phyloP scores from a whole-genome alignment of 2,888 invertebrate species.

The Drosophila robusta region DNA sequence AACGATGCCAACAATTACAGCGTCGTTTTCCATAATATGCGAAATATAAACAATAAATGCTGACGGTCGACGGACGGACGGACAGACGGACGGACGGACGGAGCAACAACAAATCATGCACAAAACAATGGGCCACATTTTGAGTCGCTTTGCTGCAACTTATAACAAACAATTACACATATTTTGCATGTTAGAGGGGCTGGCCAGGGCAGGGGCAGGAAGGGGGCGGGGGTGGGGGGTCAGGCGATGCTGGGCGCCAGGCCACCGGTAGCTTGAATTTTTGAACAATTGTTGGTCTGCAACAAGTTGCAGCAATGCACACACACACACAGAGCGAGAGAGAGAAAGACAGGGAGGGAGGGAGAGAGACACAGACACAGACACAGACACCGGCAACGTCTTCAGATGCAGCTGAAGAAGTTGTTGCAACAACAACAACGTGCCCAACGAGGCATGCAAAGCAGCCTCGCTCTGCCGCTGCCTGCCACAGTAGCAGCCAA shows the following conservation, averaged over 20 bases:
- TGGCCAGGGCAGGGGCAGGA: not conserved
- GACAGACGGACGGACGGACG: not conserved
- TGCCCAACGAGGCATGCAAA: conserved; percentile 79
- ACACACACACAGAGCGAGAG: conserved; percentile 19
- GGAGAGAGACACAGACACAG: conserved; percentile 1
- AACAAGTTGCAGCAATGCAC: conserved; percentile 69
- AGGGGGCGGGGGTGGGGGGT: not conserved
- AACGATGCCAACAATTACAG: conserved; percentile 59
- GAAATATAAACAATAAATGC: conserved; percentile 79
- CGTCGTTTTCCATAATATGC: conserved; percentile 72
- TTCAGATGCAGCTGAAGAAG: conserved; percentile 72
- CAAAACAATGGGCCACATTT: conserved; percentile 83
- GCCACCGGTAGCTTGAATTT: conserved; percentile 60
- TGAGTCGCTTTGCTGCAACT: conserved; percentile 73
- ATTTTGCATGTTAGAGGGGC: conserved; percentile 70
- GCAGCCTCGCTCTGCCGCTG: conserved; percentile 13
- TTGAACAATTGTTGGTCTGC: conserved; percentile 71
- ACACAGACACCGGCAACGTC: conserved; percentile 44
- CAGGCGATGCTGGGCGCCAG: conserved; percentile 48
- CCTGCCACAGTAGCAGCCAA: conserved; percentile 74
- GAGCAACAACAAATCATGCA: conserved; percentile 82
- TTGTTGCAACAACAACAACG: conserved; percentile 74
- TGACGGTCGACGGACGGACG: conserved; percentile 27
- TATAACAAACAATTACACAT: conserved; percentile 81
- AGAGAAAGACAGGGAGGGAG: conserved; percentile 13